Evolutionary conservation across 2,888 invertebrate species (phyloP).

Genomic region (Cephus runcator): DNA sequence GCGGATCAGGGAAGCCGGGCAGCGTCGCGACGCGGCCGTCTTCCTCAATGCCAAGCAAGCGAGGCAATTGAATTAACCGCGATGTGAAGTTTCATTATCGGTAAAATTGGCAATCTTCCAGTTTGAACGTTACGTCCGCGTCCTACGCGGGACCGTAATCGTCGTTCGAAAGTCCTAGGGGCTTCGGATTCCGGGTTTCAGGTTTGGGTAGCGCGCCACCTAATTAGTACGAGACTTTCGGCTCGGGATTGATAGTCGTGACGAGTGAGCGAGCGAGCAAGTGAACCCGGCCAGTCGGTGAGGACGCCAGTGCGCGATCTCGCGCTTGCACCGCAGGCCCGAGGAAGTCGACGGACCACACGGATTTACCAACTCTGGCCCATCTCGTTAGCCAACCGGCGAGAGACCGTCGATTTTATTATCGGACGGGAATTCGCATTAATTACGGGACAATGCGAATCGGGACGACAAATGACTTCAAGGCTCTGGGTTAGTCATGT

Average conservation of each 20-base stretch:
- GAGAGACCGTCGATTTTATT: constrained; percentile 39
- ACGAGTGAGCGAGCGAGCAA: not conserved
- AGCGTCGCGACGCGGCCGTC: constrained; percentile 10
- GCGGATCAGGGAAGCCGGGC: not conserved
- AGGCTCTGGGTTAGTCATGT: constrained; percentile 20
- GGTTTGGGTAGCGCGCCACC: not conserved
- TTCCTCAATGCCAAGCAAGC: constrained; percentile 58
- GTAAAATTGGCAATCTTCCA: constrained; percentile 63
- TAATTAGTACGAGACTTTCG: not conserved
- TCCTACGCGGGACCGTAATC: constrained; percentile 34
- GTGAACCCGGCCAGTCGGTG: not conserved
- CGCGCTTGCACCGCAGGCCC: not conserved
- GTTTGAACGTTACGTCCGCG: constrained; percentile 48
- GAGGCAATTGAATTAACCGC: constrained; percentile 60
- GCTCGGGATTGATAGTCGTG: not conserved
- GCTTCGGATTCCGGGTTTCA: constrained; percentile 3
- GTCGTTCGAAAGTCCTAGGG: constrained; percentile 37
- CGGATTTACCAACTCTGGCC: not conserved
- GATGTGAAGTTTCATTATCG: constrained; percentile 62
- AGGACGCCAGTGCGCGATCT: not conserved
- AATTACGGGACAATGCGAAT: constrained; percentile 45
- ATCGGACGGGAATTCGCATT: constrained; percentile 43
- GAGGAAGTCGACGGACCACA: not conserved
- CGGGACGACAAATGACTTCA: constrained; percentile 11
- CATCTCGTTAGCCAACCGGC: not conserved